A percentile compares a stretch with the other conserved stretches of the same genome.
phyloP scores from a whole-genome alignment of 2,888 invertebrate species.

The Elegia similella region DNA sequence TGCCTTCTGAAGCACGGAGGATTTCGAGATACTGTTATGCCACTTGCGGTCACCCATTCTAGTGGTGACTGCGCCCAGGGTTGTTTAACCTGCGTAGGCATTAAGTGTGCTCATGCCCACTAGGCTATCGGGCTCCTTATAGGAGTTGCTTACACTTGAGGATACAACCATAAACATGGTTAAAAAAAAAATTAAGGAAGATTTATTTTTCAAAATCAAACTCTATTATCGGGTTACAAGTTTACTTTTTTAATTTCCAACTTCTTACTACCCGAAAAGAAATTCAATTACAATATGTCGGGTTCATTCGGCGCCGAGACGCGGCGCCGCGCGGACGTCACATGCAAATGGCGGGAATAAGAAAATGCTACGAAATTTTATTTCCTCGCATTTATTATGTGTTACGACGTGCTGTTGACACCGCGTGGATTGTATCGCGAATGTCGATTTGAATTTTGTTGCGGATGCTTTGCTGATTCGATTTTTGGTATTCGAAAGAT shows the following conservation, averaged over 20 bases:
- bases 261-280: conserved; percentile 5
- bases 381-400: conserved; percentile 61
- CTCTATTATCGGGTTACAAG: not conserved
- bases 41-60: too few species aligned
- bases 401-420: conserved; percentile 58
- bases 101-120: too few species aligned
- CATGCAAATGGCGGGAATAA: conserved; percentile 54
- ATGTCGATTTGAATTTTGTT: conserved; percentile 18
- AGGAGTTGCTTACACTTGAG: too few species aligned
- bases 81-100: too few species aligned
- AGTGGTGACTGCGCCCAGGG: too few species aligned
- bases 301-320: conserved; percentile 42
- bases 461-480: conserved; percentile 12
- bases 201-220: not conserved
- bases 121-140: too few species aligned
- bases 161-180: too few species aligned
- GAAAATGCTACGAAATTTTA: conserved; percentile 59
- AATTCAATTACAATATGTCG: conserved; percentile 21
- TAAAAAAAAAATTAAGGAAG: too few species aligned
- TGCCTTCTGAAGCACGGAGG: too few species aligned
- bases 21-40: too few species aligned
- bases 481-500: not conserved
- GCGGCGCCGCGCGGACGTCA: conserved; percentile 47
- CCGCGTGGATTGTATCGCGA: conserved; percentile 53
- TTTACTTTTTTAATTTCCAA: not conserved